phyloP scores from a whole-genome alignment of 1,140 invertebrate genomes.

The Eriosoma lanigerum region DNA sequence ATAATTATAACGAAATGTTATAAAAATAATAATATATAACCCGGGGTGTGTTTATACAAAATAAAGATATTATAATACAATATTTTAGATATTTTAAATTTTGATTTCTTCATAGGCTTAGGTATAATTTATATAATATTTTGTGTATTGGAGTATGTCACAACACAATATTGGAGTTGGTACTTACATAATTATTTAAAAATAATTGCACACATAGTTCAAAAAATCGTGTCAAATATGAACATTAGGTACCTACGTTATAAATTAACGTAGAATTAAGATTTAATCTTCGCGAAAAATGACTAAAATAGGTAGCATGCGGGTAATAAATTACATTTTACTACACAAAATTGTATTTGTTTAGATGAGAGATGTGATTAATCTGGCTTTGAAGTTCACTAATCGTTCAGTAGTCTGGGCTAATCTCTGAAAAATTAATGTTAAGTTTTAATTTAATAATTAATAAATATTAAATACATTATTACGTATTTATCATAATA shows the following conservation, averaged over 20 bases:
- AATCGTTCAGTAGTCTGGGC: conserved; percentile 83
- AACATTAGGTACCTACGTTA: not conserved
- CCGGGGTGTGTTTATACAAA: too few relatives aligned
- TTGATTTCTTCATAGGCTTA: not conserved
- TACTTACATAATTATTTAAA: not conserved
- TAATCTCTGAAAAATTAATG: conserved; percentile 66
- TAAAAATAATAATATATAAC: too few relatives aligned
- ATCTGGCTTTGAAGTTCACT: conserved; percentile 86
- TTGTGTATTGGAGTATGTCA: not conserved
- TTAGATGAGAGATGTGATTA: conserved; percentile 83
- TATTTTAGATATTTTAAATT: not conserved
- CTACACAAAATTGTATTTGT: conserved; percentile 9
- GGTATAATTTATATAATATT: too few relatives aligned
- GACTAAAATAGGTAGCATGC: conserved; percentile 19
- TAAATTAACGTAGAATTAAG: not conserved
- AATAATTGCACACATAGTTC: not conserved
- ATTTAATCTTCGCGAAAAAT: conserved; percentile 1
- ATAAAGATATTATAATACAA: not conserved
- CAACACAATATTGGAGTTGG: not conserved
- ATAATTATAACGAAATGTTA: too few relatives aligned
- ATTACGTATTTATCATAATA: too few relatives aligned
- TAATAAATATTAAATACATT: too few relatives aligned
- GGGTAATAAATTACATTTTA: conserved; percentile 30
- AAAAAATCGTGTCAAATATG: conserved; percentile 1
- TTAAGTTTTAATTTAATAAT: too few relatives aligned